These are phyloP conservation scores for Drosophila neonasuta DNA, from an alignment of 2,888 invertebrate species.

Conservation along the genomic window DNA sequence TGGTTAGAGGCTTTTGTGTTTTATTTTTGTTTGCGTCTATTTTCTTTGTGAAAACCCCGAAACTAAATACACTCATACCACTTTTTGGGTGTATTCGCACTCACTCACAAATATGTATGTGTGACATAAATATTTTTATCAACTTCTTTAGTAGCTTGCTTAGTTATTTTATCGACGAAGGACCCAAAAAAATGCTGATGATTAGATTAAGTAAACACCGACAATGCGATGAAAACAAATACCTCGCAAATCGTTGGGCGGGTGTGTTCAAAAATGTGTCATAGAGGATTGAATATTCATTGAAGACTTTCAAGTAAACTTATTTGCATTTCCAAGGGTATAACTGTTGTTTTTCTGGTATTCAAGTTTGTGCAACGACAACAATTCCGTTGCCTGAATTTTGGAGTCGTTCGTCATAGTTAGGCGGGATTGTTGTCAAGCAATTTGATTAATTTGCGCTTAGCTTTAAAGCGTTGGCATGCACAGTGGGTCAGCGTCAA, in stretches of 20 bases:
- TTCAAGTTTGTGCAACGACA: not conserved
- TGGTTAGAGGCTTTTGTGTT: not conserved
- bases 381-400: too few relatives aligned
- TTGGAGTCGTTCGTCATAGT: constrained; percentile 5
- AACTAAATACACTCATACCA: constrained; percentile 15
- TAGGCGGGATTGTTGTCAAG: not conserved
- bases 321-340: not conserved
- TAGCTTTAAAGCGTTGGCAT: constrained; percentile 18
- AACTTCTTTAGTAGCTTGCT: constrained; percentile 38
- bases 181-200: constrained; percentile 38
- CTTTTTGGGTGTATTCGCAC: not conserved
- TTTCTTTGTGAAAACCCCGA: constrained; percentile 22
- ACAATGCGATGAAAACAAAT: constrained; percentile 40
- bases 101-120: not conserved
- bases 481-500: constrained; percentile 51
- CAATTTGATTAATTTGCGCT: constrained; percentile 13
- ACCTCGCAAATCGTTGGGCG: constrained; percentile 4
- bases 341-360: not conserved
- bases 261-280: too few relatives aligned
- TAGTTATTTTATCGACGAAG: constrained; percentile 59
- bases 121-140: constrained; percentile 48
- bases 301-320: too few relatives aligned
- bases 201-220: constrained; percentile 60
- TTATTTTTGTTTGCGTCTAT: not conserved
- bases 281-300: too few relatives aligned